Base-by-base conservation (phyloP, 2,113 vertebrate species). In the Scytalopus superciliaris region DNA sequence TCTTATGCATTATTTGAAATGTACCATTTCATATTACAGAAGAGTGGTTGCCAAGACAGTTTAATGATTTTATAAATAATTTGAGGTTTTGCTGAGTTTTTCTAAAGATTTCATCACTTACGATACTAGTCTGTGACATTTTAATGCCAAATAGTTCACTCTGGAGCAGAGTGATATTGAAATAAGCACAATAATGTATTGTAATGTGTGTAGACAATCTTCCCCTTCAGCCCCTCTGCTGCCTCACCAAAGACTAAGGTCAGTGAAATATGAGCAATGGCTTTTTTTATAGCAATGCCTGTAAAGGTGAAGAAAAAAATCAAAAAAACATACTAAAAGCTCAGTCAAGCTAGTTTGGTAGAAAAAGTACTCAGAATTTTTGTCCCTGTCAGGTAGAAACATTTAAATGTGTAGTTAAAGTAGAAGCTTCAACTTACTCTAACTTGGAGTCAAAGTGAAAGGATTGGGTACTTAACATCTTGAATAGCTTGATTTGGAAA, bases 211-310 rank as follows among this genome's bases (percentile, higher is more conserved):
- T 64, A 94, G 82, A 60, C 50, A 86, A 9, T 31, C 64, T 83
- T 39, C 57, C 75, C 69, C 23, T 69, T 81, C 37, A 73, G 44
- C 75, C 27, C 31, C 44, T 89, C 28, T 1, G 3, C 76, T 93
- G 69, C 87, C n/a, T 85, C n/a, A 31, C 74, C 50, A 66, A 91
- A 76, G 78, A 90, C 93, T 90, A 90, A 93, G 73, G 73, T 94
- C 83, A 82, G 64, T 86, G 77, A 93, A 87, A 90, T 84, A 87
- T 4, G 83, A 96, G 84, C 86, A 96, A 57, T 69, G 60, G 18
- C 22, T 64, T 81, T 96, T 63, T 93, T 85, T 75, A 78, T 88
- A 78, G 22, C 52, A 56, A 57, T 64, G 18, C 60, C 77, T 84
- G 19, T 49, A 70, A 77, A 39, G 39, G 53, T 76, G 5, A 47